Conservation (phyloP, 2,113 vertebrate species). For the Accipiter cooperii region DNA sequence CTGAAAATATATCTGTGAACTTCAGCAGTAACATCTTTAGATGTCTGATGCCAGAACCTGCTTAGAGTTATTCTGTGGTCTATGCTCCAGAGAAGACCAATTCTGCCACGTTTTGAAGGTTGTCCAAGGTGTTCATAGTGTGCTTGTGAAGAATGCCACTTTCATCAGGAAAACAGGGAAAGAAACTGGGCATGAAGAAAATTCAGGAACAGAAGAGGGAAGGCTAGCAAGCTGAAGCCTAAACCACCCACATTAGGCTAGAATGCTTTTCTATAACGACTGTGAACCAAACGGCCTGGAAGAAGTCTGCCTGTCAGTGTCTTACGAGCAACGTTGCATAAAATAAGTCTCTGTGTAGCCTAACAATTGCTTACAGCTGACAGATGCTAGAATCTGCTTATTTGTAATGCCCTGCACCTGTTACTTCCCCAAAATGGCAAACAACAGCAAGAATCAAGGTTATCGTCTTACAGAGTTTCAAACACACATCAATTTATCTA, state of each 20-base stretch:
- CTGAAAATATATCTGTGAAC: not conserved
- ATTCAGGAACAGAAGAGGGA: not conserved
- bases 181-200: not conserved
- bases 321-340: not conserved
- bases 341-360: not conserved
- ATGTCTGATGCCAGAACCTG: not conserved
- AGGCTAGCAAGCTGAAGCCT: not conserved
- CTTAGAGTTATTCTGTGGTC: not conserved
- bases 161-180: not conserved
- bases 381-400: not conserved
- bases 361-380: not conserved
- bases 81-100: not conserved
- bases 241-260: not conserved
- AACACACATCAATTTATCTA: not conserved
- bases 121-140: not conserved
- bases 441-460: not conserved
- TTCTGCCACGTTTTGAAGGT: not conserved
- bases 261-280: not conserved
- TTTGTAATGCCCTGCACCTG: not conserved
- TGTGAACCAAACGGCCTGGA: not conserved
- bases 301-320: not conserved
- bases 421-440: not conserved
- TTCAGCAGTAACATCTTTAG: not conserved
- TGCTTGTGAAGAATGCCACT: not conserved
- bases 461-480: not conserved